These are phyloP conservation scores for Hucho hucho DNA, from an alignment of 2,113 vertebrate genomes.

Conservation along the genomic window DNA sequence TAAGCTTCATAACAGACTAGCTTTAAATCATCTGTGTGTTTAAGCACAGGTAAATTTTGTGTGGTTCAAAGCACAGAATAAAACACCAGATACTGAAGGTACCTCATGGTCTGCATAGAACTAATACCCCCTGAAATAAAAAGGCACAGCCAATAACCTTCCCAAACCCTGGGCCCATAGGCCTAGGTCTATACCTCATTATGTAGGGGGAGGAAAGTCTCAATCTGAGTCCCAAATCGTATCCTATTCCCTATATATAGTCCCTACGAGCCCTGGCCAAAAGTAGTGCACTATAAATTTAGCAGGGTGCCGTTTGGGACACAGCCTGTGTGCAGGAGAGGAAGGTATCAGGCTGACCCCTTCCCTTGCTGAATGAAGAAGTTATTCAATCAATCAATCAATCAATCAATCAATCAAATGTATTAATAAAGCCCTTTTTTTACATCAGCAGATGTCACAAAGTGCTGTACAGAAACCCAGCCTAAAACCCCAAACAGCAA, in stretches of 20 bases:
- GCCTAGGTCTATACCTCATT: slow-evolving; percentile 65
- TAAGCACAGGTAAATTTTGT: slow-evolving; percentile 50
- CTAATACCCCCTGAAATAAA: slow-evolving; percentile 65
- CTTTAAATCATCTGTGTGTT: slow-evolving; percentile 50
- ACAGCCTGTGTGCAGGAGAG: background rate
- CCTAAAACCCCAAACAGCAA: too few species aligned
- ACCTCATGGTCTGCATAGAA: slow-evolving; percentile 66
- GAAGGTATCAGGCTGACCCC: slow-evolving; percentile 38
- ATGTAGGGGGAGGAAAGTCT: slow-evolving; percentile 35
- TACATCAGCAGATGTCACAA: too few species aligned
- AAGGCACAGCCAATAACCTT: slow-evolving; percentile 59
- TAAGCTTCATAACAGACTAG: slow-evolving; percentile 6
- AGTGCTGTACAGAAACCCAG: too few species aligned
- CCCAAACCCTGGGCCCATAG: slow-evolving; percentile 56
- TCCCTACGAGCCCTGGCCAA: too few species aligned
- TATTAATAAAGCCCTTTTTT: too few species aligned
- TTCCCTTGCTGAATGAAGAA: slow-evolving; percentile 37
- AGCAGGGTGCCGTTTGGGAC: too few species aligned
- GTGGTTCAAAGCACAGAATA: slow-evolving; percentile 47
- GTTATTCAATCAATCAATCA: slow-evolving; percentile 28
- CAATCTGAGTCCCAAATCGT: too few species aligned
- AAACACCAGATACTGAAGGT: slow-evolving; percentile 63
- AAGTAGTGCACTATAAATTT: too few species aligned
- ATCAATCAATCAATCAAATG: too few species aligned
- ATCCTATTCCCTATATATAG: too few species aligned